Percentiles rank a stretch among this genome's conserved stretches.
Conservation (phyloP, 2,888 invertebrate genomes). For the Galerucella nymphaeae region DNA sequence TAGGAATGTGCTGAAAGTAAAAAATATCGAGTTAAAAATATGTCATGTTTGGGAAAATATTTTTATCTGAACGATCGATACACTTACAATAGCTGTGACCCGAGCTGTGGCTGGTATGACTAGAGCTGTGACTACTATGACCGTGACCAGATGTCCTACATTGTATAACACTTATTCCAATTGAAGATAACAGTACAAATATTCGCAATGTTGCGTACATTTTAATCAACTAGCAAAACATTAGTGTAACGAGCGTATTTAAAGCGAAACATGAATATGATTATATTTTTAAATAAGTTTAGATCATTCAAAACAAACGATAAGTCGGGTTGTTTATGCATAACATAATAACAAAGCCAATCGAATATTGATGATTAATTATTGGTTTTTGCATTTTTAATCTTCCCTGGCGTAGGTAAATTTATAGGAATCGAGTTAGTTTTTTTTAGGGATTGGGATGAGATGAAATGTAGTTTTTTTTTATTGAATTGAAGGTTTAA, state of each 20-base stretch:
- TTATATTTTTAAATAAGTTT: neutral
- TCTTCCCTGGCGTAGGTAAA: no score
- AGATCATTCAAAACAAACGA: constrained; percentile 3
- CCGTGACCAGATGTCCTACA: neutral
- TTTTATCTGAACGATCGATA: no score
- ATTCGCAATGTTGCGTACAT: neutral
- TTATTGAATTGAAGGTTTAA: no score
- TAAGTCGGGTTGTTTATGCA: neutral
- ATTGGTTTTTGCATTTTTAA: no score
- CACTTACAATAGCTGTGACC: constrained; percentile 25
- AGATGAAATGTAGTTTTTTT: no score
- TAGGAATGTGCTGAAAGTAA: constrained; percentile 32
- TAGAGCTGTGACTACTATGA: neutral
- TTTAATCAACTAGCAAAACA: neutral
- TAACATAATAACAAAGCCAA: neutral
- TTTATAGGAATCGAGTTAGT: no score
- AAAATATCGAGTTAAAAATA: neutral
- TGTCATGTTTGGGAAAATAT: no score
- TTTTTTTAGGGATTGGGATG: no score
- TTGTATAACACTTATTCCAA: neutral
- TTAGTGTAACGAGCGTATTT: neutral
- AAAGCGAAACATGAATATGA: neutral
- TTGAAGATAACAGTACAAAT: neutral
- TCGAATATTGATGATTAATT: no score
- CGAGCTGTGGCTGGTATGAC: neutral